Conservation (phyloP, 1,140 invertebrate genomes). For the Lasaia peninsularis region DNA sequence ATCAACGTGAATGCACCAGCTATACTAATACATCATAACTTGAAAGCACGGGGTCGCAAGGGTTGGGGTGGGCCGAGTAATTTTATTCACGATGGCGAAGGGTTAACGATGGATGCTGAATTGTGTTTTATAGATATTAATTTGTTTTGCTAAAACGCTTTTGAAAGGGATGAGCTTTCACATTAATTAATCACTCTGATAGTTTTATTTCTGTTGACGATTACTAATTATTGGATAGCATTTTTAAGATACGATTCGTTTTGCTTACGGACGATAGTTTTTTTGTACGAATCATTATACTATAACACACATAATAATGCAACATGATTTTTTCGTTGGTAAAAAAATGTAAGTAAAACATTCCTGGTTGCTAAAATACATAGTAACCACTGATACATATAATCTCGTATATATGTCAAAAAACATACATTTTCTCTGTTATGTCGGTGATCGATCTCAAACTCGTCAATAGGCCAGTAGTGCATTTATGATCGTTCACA, state of each 20-base stretch:
- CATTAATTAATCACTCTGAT: not conserved
- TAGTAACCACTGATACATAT: too few species aligned
- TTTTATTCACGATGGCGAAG: conserved; percentile 1
- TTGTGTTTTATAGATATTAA: not conserved
- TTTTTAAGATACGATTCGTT: not conserved
- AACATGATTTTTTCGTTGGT: too few species aligned
- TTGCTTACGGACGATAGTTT: too few species aligned
- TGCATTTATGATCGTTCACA: too few species aligned
- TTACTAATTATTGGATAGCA: not conserved
- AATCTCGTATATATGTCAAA: too few species aligned
- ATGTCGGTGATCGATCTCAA: too few species aligned
- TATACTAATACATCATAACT: conserved; percentile 1
- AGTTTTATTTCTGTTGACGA: not conserved
- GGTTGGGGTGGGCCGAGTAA: conserved; percentile 5
- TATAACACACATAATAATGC: too few species aligned
- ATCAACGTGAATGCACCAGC: conserved; percentile 8
- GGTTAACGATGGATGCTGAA: conserved; percentile 4
- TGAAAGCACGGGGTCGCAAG: conserved; percentile 3
- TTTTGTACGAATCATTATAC: too few species aligned
- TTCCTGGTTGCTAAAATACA: too few species aligned
- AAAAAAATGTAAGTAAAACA: too few species aligned
- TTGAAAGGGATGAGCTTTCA: not conserved
- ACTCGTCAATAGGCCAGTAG: too few species aligned
- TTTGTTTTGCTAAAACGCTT: not conserved
- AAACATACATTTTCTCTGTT: too few species aligned